These are phyloP conservation scores for Drosophila ficusphila DNA, from an alignment of 1,140 invertebrate genomes.

Conservation along the genomic window DNA sequence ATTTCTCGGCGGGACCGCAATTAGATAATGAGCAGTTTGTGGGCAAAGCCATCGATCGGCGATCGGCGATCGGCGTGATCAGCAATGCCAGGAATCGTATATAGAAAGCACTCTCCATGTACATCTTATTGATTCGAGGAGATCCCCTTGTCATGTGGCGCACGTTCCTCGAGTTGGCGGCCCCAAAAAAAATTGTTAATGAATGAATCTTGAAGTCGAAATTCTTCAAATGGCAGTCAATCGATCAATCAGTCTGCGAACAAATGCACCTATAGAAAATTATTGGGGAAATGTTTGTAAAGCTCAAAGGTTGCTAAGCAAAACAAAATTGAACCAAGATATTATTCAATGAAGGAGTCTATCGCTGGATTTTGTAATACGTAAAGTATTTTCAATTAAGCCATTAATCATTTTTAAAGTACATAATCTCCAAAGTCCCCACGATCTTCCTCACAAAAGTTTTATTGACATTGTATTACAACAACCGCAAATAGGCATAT, in stretches of 20 bases:
- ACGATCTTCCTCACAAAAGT: no score
- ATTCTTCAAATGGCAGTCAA: slow-evolving; percentile 11
- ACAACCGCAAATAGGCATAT: not conserved
- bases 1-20: slow-evolving; percentile 22
- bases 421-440: no score
- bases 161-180: slow-evolving; percentile 25
- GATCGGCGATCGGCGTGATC: not conserved
- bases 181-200: slow-evolving; percentile 1
- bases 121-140: slow-evolving; percentile 18
- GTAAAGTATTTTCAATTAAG: no score
- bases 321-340: no score
- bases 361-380: no score
- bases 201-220: slow-evolving; percentile 20
- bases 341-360: no score
- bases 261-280: slow-evolving; percentile 7
- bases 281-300: not conserved
- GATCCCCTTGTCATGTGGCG: slow-evolving; percentile 18
- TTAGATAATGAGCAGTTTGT: slow-evolving; percentile 52
- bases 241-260: slow-evolving; percentile 16
- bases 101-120: slow-evolving; percentile 48
- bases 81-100: slow-evolving; percentile 14
- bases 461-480: no score
- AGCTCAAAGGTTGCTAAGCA: not conserved
- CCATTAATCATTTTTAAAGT: no score
- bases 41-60: slow-evolving; percentile 13